Evolutionary conservation across 1,140 invertebrate species (phyloP).

Genomic region (Drosophila watanabei): DNA sequence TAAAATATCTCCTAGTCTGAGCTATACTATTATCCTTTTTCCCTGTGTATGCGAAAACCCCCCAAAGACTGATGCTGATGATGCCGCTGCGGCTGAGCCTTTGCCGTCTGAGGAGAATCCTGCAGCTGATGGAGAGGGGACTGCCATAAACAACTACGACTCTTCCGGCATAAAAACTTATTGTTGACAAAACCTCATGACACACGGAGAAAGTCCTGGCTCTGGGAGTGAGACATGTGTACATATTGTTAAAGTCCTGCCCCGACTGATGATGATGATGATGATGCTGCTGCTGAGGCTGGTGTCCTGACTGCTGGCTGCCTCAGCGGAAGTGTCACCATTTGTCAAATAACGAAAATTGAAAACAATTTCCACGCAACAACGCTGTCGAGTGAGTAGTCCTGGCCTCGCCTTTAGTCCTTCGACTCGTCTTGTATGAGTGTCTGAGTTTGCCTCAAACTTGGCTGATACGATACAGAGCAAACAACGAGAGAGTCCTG

Average conservation of each 20-base stretch:
- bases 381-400: slow-evolving; percentile 22
- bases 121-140: slow-evolving; percentile 33
- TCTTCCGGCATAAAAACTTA: slow-evolving; percentile 78
- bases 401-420: slow-evolving; percentile 50
- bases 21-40: not conserved
- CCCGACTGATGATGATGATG: slow-evolving; percentile 16
- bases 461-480: slow-evolving; percentile 16
- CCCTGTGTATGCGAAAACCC: slow-evolving; percentile 13
- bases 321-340: slow-evolving; percentile 85
- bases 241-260: slow-evolving; percentile 77
- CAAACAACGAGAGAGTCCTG: slow-evolving; percentile 30
- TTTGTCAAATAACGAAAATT: slow-evolving; percentile 85
- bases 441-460: slow-evolving; percentile 17
- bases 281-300: not conserved
- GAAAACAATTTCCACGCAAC: slow-evolving; percentile 82
- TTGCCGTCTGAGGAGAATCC: slow-evolving; percentile 31
- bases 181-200: slow-evolving; percentile 82
- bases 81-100: slow-evolving; percentile 27
- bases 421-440: slow-evolving; percentile 30
- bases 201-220: slow-evolving; percentile 44
- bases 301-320: slow-evolving; percentile 43
- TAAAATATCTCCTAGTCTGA: not conserved
- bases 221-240: slow-evolving; percentile 28
- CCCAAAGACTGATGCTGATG: slow-evolving; percentile 25
- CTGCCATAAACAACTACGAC: slow-evolving; percentile 78